phyloP scores from a whole-genome alignment of 2,888 invertebrate species.

The Philaethria dido region DNA sequence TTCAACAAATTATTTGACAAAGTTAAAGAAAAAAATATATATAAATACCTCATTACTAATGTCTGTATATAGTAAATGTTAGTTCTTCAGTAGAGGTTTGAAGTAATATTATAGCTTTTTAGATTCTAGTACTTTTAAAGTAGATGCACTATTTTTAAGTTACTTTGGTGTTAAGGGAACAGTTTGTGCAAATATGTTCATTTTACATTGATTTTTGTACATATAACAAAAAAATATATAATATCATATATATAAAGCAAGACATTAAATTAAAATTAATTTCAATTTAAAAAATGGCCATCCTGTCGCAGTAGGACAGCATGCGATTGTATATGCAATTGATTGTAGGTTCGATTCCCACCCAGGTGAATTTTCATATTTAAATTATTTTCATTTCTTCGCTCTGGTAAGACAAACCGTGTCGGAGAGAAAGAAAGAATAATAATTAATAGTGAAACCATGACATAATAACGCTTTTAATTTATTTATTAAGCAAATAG shows the following conservation, averaged over 20 bases:
- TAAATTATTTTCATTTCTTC: too few species aligned
- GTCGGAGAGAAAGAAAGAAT: too few species aligned
- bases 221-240: too few species aligned
- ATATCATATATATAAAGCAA: too few species aligned
- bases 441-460: too few species aligned
- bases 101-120: conserved; percentile 21
- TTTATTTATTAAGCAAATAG: neutral
- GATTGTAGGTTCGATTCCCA: too few species aligned
- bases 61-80: conserved; percentile 12
- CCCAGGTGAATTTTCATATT: too few species aligned
- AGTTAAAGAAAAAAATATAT: conserved; percentile 5
- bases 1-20: neutral
- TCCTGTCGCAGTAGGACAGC: too few species aligned
- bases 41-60: conserved; percentile 24
- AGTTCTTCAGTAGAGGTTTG: conserved; percentile 11
- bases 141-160: conserved; percentile 30
- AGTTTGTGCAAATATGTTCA: conserved; percentile 9
- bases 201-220: conserved; percentile 4
- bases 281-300: too few species aligned
- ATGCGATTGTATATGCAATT: too few species aligned
- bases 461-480: neutral
- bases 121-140: conserved; percentile 15
- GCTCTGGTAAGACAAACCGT: too few species aligned
- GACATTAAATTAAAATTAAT: too few species aligned
- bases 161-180: conserved; percentile 34